Evolutionary conservation across 2,888 invertebrate species (phyloP).

Genomic region (Drosophila villosipedis): DNA sequence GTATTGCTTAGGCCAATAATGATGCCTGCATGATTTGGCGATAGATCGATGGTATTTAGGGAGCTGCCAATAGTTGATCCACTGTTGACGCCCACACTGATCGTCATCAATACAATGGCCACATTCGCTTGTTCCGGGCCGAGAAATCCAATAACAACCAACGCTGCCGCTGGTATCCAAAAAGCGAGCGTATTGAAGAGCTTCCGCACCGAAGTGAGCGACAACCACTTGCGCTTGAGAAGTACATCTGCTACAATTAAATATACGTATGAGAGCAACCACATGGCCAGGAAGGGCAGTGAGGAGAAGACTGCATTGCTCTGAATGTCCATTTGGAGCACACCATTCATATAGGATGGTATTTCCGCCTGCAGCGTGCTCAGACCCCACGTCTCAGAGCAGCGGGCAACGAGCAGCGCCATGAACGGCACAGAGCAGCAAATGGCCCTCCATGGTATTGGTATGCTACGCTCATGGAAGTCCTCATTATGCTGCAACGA

Average conservation of each 20-base stretch:
- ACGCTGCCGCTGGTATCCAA: constrained; percentile 86
- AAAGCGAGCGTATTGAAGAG: constrained; percentile 80
- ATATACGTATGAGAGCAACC: constrained; percentile 86
- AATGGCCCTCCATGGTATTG: constrained; percentile 88
- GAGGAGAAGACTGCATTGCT: constrained; percentile 86
- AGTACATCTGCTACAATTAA: constrained; percentile 85
- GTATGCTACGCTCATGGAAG: constrained; percentile 74
- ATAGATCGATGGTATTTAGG: constrained; percentile 88
- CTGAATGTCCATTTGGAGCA: constrained; percentile 88
- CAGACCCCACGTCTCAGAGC: constrained; percentile 89
- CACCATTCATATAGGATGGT: constrained; percentile 89
- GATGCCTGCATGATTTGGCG: constrained; percentile 88
- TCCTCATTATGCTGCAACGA: constrained; percentile 81
- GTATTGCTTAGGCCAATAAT: constrained; percentile 89
- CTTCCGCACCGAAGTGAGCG: constrained; percentile 79
- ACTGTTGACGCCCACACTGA: constrained; percentile 86
- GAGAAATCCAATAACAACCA: constrained; percentile 86
- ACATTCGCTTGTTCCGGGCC: constrained; percentile 82
- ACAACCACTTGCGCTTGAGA: constrained; percentile 83
- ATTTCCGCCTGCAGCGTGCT: constrained; percentile 89
- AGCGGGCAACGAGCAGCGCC: constrained; percentile 86
- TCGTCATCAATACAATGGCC: constrained; percentile 86
- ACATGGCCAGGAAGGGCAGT: constrained; percentile 86
- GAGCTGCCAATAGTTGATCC: constrained; percentile 84
- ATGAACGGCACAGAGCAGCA: constrained; percentile 88